Evolutionary conservation across 2,797 vertebrate genomes (phyloP), one percentile per base, ranked within the genome.

Genomic region (Periophthalmus magnuspinnatus): DNA sequence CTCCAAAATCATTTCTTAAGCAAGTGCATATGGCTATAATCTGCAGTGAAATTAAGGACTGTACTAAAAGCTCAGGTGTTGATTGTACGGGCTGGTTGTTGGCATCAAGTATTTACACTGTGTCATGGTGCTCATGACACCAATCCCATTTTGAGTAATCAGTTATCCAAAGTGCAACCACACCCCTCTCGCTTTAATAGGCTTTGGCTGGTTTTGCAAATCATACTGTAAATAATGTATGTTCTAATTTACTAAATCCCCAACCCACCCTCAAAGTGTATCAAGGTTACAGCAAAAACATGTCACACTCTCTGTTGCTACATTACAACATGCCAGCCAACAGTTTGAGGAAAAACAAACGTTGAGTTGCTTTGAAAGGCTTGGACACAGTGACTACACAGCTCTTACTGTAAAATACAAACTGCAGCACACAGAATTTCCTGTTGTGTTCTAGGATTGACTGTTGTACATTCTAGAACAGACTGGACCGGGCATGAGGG

Each of bases 1-100:
- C 87, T 91, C 84, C 85, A 88, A 81, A 83, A 81, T 86, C 77
- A 85, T 81, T 90, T 90, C 81, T 90, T 84, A 90, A 91, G 84
- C 89, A 91, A 87, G 87, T 91, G 90, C 88, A 93, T 91, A 91
- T 91, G 90, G 88, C 87, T 91, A 90, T 88, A 91, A 88, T 92
- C 89, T 90, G 88, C 89, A 85, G 83, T 84, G 82, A 89, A 90
- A 90, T 90, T 54, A 90, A 81, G 85, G 82, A 86, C 84, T 78
- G 81, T 67, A 86, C 87, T 89, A 91, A 90, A 90, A 89, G 88
- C 83, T 89, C 85, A 84, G 90, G 88, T 86, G 84, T 88, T 89
- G 91, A 91, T 92, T 92, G 90, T 91, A 88, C 86, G 65, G 91
- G 86, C 85, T 86, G 85, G 85, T 85, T 32, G 81, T 89, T 85